These are phyloP conservation scores for Stramonita haemastoma DNA, from an alignment of 2,888 invertebrate species.

Conservation along the genomic window DNA sequence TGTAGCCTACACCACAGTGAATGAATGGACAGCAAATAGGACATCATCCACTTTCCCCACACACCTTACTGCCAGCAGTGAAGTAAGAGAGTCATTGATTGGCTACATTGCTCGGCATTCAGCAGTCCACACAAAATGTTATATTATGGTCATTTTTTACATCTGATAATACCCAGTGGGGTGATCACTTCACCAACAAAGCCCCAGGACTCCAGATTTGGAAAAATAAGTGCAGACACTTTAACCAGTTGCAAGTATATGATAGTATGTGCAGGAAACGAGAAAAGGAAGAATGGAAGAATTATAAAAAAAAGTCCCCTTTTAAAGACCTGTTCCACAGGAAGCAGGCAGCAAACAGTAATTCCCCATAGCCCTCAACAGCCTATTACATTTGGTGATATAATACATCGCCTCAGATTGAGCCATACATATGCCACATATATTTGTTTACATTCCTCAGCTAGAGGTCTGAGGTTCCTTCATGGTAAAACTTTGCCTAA, in stretches of 20 bases:
- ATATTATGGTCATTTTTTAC: background rate
- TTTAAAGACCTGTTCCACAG: no score
- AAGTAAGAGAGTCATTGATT: slow-evolving; percentile 24
- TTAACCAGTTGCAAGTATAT: background rate
- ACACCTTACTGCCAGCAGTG: background rate
- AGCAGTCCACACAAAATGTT: background rate
- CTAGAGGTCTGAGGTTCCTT: no score
- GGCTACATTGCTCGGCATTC: background rate
- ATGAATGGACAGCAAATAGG: background rate
- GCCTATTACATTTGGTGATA: no score
- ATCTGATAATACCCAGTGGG: background rate
- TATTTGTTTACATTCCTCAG: no score
- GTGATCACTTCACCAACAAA: background rate
- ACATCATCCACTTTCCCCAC: background rate
- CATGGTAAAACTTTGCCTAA: no score
- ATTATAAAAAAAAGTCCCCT: background rate
- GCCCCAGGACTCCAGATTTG: background rate
- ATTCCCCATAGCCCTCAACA: no score
- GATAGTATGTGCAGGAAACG: background rate
- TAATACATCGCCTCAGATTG: no score
- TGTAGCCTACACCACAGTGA: background rate
- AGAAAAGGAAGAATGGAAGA: background rate
- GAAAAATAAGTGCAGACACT: background rate
- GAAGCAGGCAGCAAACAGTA: no score
- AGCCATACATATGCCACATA: no score